Evolutionary conservation across 2,797 vertebrate genomes (phyloP), one percentile per base, ranked within the genome.

Genomic region (Sebastes steindachneri): DNA sequence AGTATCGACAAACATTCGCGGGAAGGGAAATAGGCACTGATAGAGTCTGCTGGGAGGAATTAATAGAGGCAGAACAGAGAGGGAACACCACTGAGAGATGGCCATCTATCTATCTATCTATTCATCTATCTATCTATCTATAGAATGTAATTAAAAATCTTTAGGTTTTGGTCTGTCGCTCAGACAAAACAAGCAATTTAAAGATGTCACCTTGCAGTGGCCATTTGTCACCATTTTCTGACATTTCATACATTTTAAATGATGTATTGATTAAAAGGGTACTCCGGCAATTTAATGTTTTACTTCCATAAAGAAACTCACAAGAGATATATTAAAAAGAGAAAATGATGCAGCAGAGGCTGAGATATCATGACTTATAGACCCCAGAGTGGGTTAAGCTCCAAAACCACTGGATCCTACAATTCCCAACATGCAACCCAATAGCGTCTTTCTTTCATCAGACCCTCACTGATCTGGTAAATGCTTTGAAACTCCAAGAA

Each of bases 1-100:
- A 85, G 62, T 91, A 95, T 95, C 72, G 91, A 92, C 91, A 88
- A 83, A 85, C 62, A 80, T 85, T 86, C 64, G 76, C 73, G 80
- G 68, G 53, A 81, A 87, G 86, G 79, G 67, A 83, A 88, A 89
- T 35, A 58, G 76, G 17, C 66, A 81, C 71, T 65, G 77, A 88
- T 76, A 65, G 68, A 78, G 79, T 66, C 68, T 72, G 75, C 57
- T 29, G 66, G 62, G 55, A 68, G 68, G 73, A 73, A 78, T 78
- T 84, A 79, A 80, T 58, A 78, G 81, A 80, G 60, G 64, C 41
- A 70, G 69, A 68, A 63, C 31, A 37, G 70, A 62, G 77, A 26
- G 67, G 45, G 28, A 82, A 68, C 64, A 74, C 58, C 29, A 45
- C 12, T 73, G 64, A 63, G 29, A 77, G 51, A 57, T 12, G 11